These are phyloP conservation scores for Ditylenchus weischeri DNA, from an alignment of 2,888 invertebrate species.

Conservation along the genomic window DNA sequence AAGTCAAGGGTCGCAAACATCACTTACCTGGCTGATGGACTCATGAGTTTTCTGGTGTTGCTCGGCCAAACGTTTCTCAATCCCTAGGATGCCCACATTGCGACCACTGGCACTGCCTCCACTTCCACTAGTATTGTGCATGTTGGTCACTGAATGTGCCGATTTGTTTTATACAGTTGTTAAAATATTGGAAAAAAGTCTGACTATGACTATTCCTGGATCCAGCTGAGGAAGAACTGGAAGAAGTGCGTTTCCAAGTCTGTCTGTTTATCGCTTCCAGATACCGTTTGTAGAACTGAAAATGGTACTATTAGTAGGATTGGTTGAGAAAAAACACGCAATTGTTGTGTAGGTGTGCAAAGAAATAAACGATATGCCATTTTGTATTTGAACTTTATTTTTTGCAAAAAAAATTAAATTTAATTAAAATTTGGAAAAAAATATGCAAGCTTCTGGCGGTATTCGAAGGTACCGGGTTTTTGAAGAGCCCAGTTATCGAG, in stretches of 20 bases:
- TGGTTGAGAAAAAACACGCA: neutral
- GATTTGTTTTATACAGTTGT: too few relatives aligned
- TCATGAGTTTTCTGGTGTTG: constrained; percentile 85
- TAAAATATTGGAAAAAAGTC: too few relatives aligned
- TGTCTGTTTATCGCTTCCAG: constrained; percentile 50
- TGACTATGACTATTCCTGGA: constrained; percentile 30
- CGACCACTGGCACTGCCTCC: constrained; percentile 45
- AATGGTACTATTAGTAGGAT: neutral
- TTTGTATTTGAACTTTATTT: too few relatives aligned
- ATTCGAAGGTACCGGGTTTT: too few relatives aligned
- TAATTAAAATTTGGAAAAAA: too few relatives aligned
- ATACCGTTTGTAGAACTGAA: constrained; percentile 56
- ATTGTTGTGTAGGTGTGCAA: neutral
- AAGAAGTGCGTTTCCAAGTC: constrained; percentile 54
- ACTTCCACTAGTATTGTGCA: constrained; percentile 4
- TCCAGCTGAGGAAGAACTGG: constrained; percentile 54
- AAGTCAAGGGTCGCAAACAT: neutral
- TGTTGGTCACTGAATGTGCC: neutral
- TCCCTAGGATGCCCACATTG: constrained; percentile 80
- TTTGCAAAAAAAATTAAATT: too few relatives aligned
- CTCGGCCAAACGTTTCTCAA: constrained; percentile 85
- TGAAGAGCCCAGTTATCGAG: too few relatives aligned
- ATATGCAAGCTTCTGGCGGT: too few relatives aligned
- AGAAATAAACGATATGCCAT: too few relatives aligned
- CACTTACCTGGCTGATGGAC: constrained; percentile 71